Conservation (phyloP, 2,797 vertebrate genomes). For the Eulemur coronatus region DNA sequence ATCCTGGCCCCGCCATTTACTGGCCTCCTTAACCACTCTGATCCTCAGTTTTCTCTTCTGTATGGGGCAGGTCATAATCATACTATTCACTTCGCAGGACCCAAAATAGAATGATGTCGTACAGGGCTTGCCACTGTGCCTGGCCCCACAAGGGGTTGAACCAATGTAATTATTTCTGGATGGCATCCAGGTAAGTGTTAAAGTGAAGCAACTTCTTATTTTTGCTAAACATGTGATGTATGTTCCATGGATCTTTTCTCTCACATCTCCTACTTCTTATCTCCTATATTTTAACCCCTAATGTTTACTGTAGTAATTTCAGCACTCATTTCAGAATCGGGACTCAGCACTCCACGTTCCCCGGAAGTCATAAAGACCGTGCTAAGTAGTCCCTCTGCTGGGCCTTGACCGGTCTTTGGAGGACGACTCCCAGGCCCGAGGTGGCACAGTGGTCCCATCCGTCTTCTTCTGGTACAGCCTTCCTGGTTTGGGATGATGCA, state of each 20-base stretch:
- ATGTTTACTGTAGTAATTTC: constrained; percentile 17
- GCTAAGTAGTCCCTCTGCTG: not conserved
- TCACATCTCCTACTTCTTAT: not conserved
- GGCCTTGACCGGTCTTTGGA: not conserved
- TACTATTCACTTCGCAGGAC: not conserved
- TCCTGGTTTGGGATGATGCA: not conserved
- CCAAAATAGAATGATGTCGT: not conserved
- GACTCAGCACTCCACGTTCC: not conserved
- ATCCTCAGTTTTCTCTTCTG: not conserved
- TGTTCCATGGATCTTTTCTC: not conserved
- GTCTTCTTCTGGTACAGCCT: not conserved
- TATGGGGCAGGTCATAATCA: not conserved
- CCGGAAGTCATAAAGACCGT: not conserved
- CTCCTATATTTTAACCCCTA: constrained; percentile 14
- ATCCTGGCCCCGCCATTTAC: not conserved
- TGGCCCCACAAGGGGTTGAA: not conserved
- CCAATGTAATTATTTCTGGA: not conserved
- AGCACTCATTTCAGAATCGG: not conserved
- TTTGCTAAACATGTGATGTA: not conserved
- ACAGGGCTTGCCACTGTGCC: not conserved
- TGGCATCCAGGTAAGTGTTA: not conserved
- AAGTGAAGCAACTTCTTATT: not conserved
- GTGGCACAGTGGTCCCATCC: not conserved
- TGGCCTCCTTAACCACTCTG: not conserved
- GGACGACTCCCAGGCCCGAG: not conserved